Conservation (phyloP, 2,113 vertebrate species). For the Pyrgilauda ruficollis region DNA sequence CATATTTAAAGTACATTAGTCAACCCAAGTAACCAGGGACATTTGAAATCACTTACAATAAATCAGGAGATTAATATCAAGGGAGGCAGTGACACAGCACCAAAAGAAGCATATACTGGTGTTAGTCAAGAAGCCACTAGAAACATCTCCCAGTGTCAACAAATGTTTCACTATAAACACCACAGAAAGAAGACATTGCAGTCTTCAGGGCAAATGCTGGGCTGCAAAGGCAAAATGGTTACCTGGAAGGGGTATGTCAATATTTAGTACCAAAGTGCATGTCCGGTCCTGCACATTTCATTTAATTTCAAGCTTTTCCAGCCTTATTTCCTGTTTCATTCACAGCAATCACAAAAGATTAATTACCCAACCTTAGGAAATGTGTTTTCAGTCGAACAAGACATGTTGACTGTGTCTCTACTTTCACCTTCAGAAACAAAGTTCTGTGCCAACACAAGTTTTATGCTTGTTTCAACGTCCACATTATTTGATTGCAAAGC, state of each 20-base stretch:
- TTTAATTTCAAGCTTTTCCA: constrained; percentile 7
- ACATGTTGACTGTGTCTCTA: not conserved
- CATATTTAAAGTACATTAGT: constrained; percentile 33
- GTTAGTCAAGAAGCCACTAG: not conserved
- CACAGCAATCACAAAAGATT: not conserved
- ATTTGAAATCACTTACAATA: constrained; percentile 4
- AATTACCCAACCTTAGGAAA: constrained; percentile 4
- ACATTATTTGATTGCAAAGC: not conserved
- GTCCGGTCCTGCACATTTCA: not conserved
- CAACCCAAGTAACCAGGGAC: constrained; percentile 3
- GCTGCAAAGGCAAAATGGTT: not conserved
- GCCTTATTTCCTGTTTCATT: constrained; percentile 8
- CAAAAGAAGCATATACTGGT: not conserved
- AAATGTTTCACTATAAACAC: not conserved
- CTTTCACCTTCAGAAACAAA: not conserved
- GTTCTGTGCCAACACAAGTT: not conserved
- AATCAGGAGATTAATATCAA: constrained; percentile 13
- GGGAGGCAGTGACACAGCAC: not conserved
- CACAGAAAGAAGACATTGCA: not conserved
- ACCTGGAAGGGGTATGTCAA: not conserved
- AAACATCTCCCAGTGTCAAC: not conserved
- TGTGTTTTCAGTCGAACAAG: not conserved
- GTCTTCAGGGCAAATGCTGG: not conserved
- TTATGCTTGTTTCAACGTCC: not conserved
- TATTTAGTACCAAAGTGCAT: constrained; percentile 14